Conservation (phyloP, 2,888 invertebrate species). For the Philaethria dido region DNA sequence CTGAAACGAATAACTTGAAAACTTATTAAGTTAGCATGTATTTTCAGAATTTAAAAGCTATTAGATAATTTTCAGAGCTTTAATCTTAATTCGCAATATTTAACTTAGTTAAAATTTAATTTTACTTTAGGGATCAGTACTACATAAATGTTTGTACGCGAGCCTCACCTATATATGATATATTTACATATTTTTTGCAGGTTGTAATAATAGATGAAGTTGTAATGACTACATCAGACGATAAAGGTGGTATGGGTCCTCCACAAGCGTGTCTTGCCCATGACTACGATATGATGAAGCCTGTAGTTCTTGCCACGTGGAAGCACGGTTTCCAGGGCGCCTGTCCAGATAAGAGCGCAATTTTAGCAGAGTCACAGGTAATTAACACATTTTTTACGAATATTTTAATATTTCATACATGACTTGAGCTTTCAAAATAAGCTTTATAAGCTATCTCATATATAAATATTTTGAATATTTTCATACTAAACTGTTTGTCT, state of each 20-base stretch:
- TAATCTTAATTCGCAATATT: conserved; percentile 19
- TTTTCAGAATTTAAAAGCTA: conserved; percentile 24
- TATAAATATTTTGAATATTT: conserved; percentile 8
- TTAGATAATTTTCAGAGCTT: conserved; percentile 22
- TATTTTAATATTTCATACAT: background rate
- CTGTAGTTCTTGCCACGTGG: conserved; percentile 96
- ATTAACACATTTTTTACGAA: background rate
- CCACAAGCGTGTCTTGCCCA: conserved; percentile 93
- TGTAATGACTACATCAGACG: conserved; percentile 92
- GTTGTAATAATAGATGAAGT: conserved; percentile 96
- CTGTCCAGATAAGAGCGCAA: conserved; percentile 96
- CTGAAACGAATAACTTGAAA: conserved; percentile 27
- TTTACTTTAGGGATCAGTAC: background rate
- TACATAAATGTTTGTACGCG: background rate
- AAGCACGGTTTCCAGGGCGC: conserved; percentile 97
- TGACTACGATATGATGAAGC: conserved; percentile 96
- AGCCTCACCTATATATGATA: background rate
- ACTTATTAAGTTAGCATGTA: conserved; percentile 25
- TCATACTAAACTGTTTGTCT: conserved; percentile 10
- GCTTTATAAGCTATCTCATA: background rate
- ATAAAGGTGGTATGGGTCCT: conserved; percentile 86
- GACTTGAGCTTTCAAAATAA: background rate
- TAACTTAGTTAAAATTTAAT: conserved; percentile 18
- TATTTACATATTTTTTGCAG: conserved; percentile 59
- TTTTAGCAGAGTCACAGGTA: conserved; percentile 93